These are phyloP conservation scores for Athalia cordata DNA, from an alignment of 2,888 invertebrate species.

Conservation along the genomic window DNA sequence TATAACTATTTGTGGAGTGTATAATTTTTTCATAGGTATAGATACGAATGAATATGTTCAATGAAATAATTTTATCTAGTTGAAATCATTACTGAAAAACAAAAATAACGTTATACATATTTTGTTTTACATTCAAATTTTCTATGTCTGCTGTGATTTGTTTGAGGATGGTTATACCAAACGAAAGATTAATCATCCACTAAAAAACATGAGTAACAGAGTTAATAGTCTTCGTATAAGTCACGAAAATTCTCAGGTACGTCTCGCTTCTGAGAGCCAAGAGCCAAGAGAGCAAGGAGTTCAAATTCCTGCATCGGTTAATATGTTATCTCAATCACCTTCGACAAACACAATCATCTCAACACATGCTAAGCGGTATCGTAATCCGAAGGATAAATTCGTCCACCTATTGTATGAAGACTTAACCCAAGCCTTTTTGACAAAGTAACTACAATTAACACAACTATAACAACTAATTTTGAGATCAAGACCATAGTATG, in stretches of 20 bases:
- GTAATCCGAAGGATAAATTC: constrained; percentile 56
- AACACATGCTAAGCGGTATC: constrained; percentile 55
- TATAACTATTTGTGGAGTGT: too few species aligned
- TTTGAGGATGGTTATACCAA: neutral
- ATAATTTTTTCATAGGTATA: too few species aligned
- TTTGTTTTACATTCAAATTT: neutral
- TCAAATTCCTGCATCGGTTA: neutral
- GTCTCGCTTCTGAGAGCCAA: neutral
- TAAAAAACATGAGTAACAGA: neutral
- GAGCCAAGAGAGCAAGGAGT: constrained; percentile 18
- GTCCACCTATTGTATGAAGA: constrained; percentile 58
- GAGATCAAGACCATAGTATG: neutral
- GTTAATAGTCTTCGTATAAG: neutral
- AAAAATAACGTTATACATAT: too few species aligned
- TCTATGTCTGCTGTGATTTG: neutral
- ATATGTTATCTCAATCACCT: constrained; percentile 17
- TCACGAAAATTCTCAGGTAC: neutral
- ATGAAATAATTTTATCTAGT: too few species aligned
- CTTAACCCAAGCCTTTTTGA: constrained; percentile 51
- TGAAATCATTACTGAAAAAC: too few species aligned
- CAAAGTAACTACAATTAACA: constrained; percentile 49
- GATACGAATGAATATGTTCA: too few species aligned
- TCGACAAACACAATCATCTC: constrained; percentile 49
- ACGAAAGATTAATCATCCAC: neutral
- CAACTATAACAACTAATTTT: neutral